These are phyloP conservation scores for Pempheris klunzingeri DNA, from an alignment of 2,797 vertebrate species.

Conservation along the genomic window DNA sequence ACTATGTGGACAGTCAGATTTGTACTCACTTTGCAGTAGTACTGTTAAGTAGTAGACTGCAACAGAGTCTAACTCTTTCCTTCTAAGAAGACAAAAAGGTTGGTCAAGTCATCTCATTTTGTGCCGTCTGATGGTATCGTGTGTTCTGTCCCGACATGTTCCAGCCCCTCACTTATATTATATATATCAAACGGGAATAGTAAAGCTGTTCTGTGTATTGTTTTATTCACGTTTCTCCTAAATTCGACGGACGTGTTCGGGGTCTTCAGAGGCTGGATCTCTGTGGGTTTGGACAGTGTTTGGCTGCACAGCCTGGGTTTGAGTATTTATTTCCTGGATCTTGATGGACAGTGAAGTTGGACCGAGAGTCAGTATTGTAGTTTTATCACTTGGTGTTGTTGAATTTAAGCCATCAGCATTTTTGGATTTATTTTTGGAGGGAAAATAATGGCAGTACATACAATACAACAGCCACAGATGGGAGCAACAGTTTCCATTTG, in stretches of 20 bases:
- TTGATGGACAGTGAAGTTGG: not conserved
- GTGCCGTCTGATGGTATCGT: not conserved
- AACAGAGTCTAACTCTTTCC: too few relatives aligned
- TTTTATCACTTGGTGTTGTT: not conserved
- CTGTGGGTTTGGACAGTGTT: too few relatives aligned
- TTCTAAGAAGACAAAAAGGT: too few relatives aligned
- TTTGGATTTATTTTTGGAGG: not conserved
- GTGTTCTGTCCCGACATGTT: not conserved
- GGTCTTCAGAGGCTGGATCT: too few relatives aligned
- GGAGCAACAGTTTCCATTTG: not conserved
- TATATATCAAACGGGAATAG: not conserved
- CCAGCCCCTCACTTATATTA: not conserved
- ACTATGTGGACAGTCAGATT: constrained; percentile 50
- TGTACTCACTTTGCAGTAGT: not conserved
- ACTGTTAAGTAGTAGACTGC: not conserved
- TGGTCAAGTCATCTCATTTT: not conserved
- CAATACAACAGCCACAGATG: not conserved
- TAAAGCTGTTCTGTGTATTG: not conserved
- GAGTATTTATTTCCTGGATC: not conserved
- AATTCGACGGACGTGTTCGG: too few relatives aligned
- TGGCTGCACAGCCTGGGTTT: too few relatives aligned
- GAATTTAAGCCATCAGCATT: not conserved
- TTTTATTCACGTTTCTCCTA: too few relatives aligned
- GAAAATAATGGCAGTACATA: too few relatives aligned
- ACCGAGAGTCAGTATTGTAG: not conserved